Evolutionary conservation across 2,888 invertebrate genomes (phyloP), one percentile per base, ranked within the genome.

Genomic region (Habroteleia sp.): DNA sequence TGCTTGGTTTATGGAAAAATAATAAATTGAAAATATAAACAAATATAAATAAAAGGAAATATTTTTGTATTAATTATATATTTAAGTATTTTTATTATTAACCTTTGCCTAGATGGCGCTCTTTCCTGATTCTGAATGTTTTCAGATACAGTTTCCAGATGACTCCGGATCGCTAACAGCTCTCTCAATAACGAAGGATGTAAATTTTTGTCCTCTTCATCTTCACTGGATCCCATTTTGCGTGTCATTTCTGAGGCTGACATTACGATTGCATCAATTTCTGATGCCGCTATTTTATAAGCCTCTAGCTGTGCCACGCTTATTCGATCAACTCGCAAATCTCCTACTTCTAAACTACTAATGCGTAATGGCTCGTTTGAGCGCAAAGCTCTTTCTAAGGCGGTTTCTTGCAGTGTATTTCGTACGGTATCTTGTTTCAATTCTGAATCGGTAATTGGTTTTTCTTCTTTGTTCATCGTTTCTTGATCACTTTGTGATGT

Each of bases 251-350:
- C 95, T 46, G 93, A 91, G 0, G 94, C 92, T 75, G 92, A 92
- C 76, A 96, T 90, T 25, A 93, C 92, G 79, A 92, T 91, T 3
- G 95, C 94, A 82, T 95, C 95, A 71, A 96, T 92, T 86, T 95
- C 95, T 0, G 95, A 95, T 0, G 95, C 95, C 46, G 93, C 90
- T 73, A 96, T 94, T 85, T 94, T 94, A 58, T 92, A 93, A 0
- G 96, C 95, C 85, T 95, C 93, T 33, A 96, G 88, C 81, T 95
- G 94, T 63, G 93, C 93, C 0, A 96, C 95, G 76, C 93, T 94
- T 11, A 96, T 86, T 46, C 93, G 91, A 60, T 95, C 95, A 0
- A 96, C 95, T 83, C 95, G 94, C 71, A 96, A 90, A 84, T 95
- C 95, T 16, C 90, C 90, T 0, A 96, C 92, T 84, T 94, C 93